A percentile compares a stretch with the other conserved stretches of the same genome.
Conservation (phyloP, 1,140 invertebrate species). For the Papilio polyxenes region DNA sequence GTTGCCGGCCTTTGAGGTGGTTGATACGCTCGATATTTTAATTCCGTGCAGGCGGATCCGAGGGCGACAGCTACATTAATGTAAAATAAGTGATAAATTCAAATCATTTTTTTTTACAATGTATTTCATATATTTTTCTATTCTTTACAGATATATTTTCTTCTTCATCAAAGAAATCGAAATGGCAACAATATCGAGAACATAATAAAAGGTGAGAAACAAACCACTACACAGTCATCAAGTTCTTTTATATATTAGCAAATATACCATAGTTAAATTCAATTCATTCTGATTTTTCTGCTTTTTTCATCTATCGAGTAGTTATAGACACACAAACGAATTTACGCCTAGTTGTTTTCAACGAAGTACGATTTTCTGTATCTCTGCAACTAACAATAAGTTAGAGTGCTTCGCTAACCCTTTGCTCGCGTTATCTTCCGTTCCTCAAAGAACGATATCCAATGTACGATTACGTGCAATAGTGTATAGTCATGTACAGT, state of each 20-base stretch:
- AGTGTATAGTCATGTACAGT: background rate
- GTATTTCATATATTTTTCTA: background rate
- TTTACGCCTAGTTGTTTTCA: background rate
- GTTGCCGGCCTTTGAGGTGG: no score
- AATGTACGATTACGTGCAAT: background rate
- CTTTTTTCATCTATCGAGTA: no score
- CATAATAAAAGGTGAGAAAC: background rate
- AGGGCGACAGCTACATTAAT: no score
- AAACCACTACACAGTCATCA: background rate
- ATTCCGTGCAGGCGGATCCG: no score
- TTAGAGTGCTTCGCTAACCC: conserved; percentile 40
- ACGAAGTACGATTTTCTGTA: background rate
- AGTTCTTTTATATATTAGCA: background rate
- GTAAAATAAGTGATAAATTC: no score
- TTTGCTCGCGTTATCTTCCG: conserved; percentile 8
- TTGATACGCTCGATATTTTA: no score
- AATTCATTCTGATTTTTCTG: background rate
- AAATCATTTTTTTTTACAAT: no score
- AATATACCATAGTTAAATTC: background rate
- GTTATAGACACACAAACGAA: background rate
- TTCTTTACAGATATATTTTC: background rate
- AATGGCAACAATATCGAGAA: background rate
- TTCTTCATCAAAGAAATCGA: background rate
- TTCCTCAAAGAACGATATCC: background rate
- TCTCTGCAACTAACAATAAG: conserved; percentile 37